A percentile compares a stretch with the other conserved stretches of the same genome.
These are phyloP conservation scores for Ictalurus punctatus DNA, from an alignment of 2,113 vertebrate species.

Conservation along the genomic window DNA sequence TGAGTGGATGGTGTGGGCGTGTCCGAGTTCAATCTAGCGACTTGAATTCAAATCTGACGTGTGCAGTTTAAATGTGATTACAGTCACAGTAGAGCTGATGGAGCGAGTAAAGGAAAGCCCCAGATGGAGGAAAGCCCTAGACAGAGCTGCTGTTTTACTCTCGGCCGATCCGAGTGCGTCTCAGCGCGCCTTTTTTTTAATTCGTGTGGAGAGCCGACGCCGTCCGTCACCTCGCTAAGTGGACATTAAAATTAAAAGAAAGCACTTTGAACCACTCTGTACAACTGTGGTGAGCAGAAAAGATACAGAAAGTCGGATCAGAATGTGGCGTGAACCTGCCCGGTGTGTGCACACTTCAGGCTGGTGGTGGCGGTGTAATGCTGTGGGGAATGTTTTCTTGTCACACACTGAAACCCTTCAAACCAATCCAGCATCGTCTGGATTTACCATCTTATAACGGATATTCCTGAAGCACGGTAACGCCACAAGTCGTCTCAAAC, in stretches of 20 bases:
- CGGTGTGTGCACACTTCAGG: too few species aligned
- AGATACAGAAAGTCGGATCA: too few species aligned
- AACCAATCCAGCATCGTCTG: too few species aligned
- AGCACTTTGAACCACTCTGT: too few species aligned
- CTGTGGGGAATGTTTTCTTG: too few species aligned
- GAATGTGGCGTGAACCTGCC: too few species aligned
- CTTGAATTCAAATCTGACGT: not conserved
- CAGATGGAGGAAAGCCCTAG: constrained; percentile 4
- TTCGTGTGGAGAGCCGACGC: not conserved
- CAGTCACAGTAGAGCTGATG: not conserved
- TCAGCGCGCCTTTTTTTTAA: not conserved
- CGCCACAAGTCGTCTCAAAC: not conserved
- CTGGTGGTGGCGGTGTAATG: too few species aligned
- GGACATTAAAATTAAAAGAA: too few species aligned
- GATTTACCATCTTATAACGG: not conserved
- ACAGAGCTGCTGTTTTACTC: not conserved
- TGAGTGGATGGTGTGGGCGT: not conserved
- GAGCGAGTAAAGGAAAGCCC: not conserved
- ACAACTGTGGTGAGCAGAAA: too few species aligned
- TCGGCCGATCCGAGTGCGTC: not conserved
- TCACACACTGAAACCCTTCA: too few species aligned
- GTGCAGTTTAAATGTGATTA: not conserved
- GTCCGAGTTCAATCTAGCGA: not conserved
- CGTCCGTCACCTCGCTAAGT: not conserved
- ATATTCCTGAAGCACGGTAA: not conserved